phyloP scores from a whole-genome alignment of 2,113 vertebrate species.

The Lipophrys pholis region DNA sequence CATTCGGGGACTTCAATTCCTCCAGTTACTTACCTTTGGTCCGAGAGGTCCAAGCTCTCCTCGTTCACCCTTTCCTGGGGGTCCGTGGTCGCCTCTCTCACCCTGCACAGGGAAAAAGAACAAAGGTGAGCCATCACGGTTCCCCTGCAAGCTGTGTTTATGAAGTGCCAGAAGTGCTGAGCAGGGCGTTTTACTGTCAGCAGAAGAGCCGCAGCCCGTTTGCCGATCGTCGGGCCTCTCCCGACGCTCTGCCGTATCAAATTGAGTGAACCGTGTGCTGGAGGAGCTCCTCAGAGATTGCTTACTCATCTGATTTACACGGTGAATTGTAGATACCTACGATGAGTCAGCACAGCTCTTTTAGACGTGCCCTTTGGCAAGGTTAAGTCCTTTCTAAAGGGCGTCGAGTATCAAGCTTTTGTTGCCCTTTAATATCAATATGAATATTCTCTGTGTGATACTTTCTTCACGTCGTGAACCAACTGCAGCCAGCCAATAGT shows the following conservation, averaged over 20 bases:
- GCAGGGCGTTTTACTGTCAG: not conserved
- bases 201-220: not conserved
- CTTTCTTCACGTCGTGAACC: conserved; percentile 10
- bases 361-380: not conserved
- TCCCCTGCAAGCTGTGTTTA: not conserved
- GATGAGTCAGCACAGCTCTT: conserved; percentile 13
- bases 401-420: not conserved
- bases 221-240: conserved; percentile 3
- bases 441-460: not conserved
- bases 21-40: conserved; percentile 87
- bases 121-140: not conserved
- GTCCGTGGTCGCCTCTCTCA: conserved; percentile 91
- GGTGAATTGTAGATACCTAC: not conserved
- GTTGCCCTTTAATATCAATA: not conserved
- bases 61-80: conserved; percentile 90
- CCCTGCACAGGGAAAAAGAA: conserved; percentile 81
- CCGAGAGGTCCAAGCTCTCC: conserved; percentile 89
- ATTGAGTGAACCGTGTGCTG: not conserved
- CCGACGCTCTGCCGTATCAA: conserved; percentile 13
- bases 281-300: not conserved
- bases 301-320: conserved; percentile 34
- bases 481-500: conserved; percentile 41
- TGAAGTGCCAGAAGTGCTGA: conserved; percentile 2
- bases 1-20: not conserved
- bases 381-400: not conserved